These are phyloP conservation scores for Oreochromis mossambicus DNA, from an alignment of 2,797 vertebrate species.

Conservation along the genomic window DNA sequence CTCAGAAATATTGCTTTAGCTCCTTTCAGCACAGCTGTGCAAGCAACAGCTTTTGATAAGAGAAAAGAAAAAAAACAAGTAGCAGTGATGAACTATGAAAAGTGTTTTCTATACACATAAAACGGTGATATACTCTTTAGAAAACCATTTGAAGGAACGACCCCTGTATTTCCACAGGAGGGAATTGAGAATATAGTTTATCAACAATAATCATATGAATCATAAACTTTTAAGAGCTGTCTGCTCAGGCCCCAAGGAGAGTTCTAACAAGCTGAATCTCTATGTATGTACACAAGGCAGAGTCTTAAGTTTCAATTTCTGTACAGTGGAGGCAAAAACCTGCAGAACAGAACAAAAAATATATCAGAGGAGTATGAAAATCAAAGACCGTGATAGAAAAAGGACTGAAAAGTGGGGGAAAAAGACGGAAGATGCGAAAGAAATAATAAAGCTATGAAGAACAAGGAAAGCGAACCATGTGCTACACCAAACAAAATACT, in stretches of 20 bases:
- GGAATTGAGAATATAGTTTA: slow-evolving; percentile 50
- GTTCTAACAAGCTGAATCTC: slow-evolving; percentile 43
- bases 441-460: not conserved
- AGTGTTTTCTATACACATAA: slow-evolving; percentile 50
- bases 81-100: slow-evolving; percentile 42
- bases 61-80: not conserved
- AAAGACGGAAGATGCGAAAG: not conserved
- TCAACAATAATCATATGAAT: slow-evolving; percentile 51
- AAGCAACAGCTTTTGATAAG: slow-evolving; percentile 32
- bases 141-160: slow-evolving; percentile 57
- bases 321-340: slow-evolving; percentile 55
- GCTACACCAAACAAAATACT: slow-evolving; percentile 19
- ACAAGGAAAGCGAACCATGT: slow-evolving; percentile 1
- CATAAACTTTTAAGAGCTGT: slow-evolving; percentile 43
- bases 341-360: slow-evolving; percentile 13
- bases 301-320: slow-evolving; percentile 49
- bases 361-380: not conserved
- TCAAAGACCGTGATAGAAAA: not conserved
- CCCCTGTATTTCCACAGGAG: slow-evolving; percentile 52
- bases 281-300: slow-evolving; percentile 71
- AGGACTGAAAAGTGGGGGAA: not conserved
- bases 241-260: slow-evolving; percentile 46
- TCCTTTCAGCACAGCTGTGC: slow-evolving; percentile 61
- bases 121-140: slow-evolving; percentile 27
- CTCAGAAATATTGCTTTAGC: slow-evolving; percentile 70